These are phyloP conservation scores for Phymorhynchus buccinoides DNA, from an alignment of 1,140 invertebrate genomes.

Conservation along the genomic window DNA sequence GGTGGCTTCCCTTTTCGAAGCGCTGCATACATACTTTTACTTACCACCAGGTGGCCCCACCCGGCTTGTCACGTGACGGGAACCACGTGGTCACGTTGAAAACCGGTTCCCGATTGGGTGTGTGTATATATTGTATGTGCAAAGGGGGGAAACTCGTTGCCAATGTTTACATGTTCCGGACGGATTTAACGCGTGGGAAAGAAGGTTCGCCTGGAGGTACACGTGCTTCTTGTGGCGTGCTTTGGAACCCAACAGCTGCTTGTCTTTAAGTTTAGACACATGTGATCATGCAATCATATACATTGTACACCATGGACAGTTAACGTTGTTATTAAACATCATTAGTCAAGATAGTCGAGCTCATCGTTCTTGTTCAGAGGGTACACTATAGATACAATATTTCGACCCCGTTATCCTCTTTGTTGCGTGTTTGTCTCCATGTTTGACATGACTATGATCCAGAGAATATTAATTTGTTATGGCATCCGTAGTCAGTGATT, in stretches of 20 bases:
- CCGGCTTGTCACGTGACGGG: constrained; percentile 25
- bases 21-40: neutral
- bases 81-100: constrained; percentile 28
- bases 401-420: no score
- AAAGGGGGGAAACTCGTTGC: constrained; percentile 5
- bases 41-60: constrained; percentile 16
- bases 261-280: no score
- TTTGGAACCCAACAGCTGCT: neutral
- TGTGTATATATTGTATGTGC: neutral
- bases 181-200: constrained; percentile 23
- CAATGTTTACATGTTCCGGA: neutral
- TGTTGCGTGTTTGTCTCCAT: no score
- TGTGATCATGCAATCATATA: neutral
- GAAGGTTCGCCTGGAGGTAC: neutral
- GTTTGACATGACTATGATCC: no score
- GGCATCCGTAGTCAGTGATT: no score
- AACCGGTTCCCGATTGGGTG: neutral
- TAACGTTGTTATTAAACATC: no score
- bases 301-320: neutral
- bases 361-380: no score
- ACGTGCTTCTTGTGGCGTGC: neutral
- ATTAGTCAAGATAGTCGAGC: no score
- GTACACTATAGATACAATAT: no score
- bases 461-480: no score
- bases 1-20: constrained; percentile 23